A percentile compares a stretch with the other conserved stretches of the same genome.
Evolutionary conservation across 2,888 invertebrate genomes (phyloP).

Genomic region (Eupithecia dodoneata): DNA sequence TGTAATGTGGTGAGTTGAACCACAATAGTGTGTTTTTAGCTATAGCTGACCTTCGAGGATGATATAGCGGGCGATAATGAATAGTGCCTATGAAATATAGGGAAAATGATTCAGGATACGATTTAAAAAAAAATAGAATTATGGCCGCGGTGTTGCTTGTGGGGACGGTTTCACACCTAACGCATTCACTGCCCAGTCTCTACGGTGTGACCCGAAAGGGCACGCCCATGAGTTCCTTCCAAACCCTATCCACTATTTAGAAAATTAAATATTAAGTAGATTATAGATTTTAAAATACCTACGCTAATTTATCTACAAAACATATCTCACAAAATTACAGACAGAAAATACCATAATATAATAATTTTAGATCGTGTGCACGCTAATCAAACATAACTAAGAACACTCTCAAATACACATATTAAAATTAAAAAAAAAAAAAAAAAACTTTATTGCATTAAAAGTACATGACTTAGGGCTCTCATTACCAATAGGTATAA

Average conservation of each 20-base stretch:
- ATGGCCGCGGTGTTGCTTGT: too few relatives aligned
- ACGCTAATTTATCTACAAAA: too few relatives aligned
- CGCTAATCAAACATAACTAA: neutral
- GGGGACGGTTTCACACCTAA: neutral
- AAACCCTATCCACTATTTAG: too few relatives aligned
- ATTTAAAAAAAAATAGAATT: neutral
- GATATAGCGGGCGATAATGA: neutral
- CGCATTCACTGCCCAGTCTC: neutral
- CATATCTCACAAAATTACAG: neutral
- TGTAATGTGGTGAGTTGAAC: neutral
- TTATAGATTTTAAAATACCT: too few relatives aligned
- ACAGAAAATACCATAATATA: neutral
- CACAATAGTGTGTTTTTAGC: neutral
- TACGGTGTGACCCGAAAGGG: neutral
- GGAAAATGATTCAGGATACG: neutral
- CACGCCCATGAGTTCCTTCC: neutral
- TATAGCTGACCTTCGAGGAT: neutral
- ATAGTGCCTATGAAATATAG: neutral
- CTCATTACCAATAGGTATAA: too few relatives aligned
- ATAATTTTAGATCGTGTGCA: neutral
- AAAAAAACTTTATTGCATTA: too few relatives aligned
- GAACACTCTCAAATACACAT: neutral
- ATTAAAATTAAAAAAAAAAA: too few relatives aligned
- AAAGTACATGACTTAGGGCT: too few relatives aligned
- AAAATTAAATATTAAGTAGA: too few relatives aligned